These are phyloP conservation scores for Ceratotherium simum DNA, from an alignment of 2,113 vertebrate genomes.

Conservation along the genomic window DNA sequence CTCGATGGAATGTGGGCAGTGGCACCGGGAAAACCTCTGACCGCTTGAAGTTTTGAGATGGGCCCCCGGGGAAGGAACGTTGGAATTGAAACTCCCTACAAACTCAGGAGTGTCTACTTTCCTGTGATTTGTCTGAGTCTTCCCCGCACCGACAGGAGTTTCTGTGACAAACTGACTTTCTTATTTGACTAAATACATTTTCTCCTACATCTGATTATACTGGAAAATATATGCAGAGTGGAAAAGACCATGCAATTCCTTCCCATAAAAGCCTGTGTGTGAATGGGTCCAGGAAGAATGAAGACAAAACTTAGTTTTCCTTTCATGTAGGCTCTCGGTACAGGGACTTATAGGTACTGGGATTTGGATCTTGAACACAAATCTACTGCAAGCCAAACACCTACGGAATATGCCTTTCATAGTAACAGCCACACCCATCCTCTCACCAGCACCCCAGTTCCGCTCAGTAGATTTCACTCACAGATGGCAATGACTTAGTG, in stretches of 20 bases:
- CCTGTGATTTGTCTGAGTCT: neutral
- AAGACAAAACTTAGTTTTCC: neutral
- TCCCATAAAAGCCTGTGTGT: neutral
- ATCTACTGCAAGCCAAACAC: neutral
- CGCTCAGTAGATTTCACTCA: neutral
- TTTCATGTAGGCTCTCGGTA: neutral
- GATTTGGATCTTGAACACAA: neutral
- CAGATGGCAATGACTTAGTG: neutral
- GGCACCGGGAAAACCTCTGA: neutral
- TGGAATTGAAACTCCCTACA: neutral
- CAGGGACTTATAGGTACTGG: neutral
- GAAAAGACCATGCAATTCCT: neutral
- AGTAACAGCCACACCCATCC: neutral
- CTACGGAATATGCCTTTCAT: neutral
- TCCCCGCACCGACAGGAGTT: neutral
- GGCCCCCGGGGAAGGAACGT: neutral
- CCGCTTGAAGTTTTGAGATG: neutral
- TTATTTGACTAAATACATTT: neutral
- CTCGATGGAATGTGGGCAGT: neutral
- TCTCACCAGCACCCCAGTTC: neutral
- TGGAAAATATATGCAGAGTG: neutral
- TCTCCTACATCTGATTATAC: neutral
- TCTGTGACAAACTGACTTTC: neutral
- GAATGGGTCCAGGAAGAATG: neutral
- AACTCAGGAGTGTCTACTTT: neutral